A percentile compares a stretch with the other conserved stretches of the same genome.
These are phyloP conservation scores for Gorsachius magnificus DNA, from an alignment of 2,797 vertebrate species.

Conservation along the genomic window DNA sequence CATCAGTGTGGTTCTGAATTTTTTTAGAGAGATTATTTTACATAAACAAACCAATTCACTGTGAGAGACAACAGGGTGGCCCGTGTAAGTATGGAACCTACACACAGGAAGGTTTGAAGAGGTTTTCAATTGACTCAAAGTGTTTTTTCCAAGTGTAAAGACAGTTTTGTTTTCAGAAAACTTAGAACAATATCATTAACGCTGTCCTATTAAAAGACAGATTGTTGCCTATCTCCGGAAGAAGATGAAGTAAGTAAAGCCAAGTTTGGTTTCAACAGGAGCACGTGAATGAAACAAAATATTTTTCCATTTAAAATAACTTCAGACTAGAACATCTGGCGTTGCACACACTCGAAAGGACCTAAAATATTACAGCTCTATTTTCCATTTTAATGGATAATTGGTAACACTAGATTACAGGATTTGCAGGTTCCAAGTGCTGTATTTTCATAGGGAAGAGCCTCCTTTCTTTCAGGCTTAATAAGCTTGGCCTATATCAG, in stretches of 20 bases:
- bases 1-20: fast-evolving
- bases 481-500: slow-evolving; percentile 79
- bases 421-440: slow-evolving; percentile 71
- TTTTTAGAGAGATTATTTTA: neutral
- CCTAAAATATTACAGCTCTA: slow-evolving; percentile 75
- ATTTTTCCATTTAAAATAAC: slow-evolving; percentile 64
- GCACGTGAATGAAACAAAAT: slow-evolving; percentile 47
- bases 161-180: slow-evolving; percentile 42
- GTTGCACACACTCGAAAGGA: slow-evolving; percentile 21
- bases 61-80: neutral
- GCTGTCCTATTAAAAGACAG: neutral
- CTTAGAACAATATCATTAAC: neutral
- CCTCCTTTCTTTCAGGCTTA: slow-evolving; percentile 76
- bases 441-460: slow-evolving; percentile 74
- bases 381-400: slow-evolving; percentile 75
- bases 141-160: neutral
- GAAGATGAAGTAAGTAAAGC: slow-evolving; percentile 43
- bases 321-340: slow-evolving; percentile 63
- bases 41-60: fast-evolving
- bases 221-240: neutral
- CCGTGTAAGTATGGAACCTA: neutral
- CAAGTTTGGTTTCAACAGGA: slow-evolving; percentile 60
- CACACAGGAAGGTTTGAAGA: neutral
- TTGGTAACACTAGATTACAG: slow-evolving; percentile 78
- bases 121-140: neutral